Conservation (phyloP, 2,797 vertebrate species). For the Channa striata region DNA sequence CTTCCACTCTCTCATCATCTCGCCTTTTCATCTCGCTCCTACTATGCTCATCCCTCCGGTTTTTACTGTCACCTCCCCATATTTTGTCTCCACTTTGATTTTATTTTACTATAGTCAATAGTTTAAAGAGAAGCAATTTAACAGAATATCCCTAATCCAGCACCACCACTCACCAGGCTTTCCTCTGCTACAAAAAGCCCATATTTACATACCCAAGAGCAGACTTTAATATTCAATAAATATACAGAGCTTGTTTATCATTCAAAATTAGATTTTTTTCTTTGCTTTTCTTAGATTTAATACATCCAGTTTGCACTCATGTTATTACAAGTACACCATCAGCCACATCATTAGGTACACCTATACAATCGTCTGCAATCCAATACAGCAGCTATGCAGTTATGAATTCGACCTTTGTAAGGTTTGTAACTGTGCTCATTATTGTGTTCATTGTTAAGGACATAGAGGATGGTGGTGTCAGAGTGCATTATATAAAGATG, state of each 20-base stretch:
- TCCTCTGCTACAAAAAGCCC: slow-evolving; percentile 24
- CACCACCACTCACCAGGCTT: slow-evolving; percentile 32
- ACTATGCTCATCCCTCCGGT: slow-evolving; percentile 8
- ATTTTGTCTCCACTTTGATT: slow-evolving; percentile 5
- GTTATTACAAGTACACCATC: neutral
- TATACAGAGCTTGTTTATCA: slow-evolving; percentile 38
- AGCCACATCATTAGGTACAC: too few species aligned
- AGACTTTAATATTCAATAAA: slow-evolving; percentile 48
- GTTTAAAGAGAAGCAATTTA: slow-evolving; percentile 60
- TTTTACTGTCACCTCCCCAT: slow-evolving; percentile 29
- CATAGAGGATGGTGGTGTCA: too few species aligned
- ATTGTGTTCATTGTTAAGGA: too few species aligned
- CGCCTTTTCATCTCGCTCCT: neutral
- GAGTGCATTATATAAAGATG: too few species aligned
- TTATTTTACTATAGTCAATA: slow-evolving; percentile 6
- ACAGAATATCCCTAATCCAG: slow-evolving; percentile 51
- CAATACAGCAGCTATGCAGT: too few species aligned
- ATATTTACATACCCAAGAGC: slow-evolving; percentile 50
- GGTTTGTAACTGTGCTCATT: too few species aligned
- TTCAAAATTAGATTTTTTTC: slow-evolving; percentile 5
- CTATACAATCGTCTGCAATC: too few species aligned
- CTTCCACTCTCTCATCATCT: slow-evolving; percentile 7
- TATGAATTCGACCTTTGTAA: too few species aligned
- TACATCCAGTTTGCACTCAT: slow-evolving; percentile 6
- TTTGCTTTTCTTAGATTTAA: slow-evolving; percentile 18